Evolutionary conservation across 2,888 invertebrate species (phyloP), one percentile per base, ranked within the genome.

Genomic region (Drosophila siamana): DNA sequence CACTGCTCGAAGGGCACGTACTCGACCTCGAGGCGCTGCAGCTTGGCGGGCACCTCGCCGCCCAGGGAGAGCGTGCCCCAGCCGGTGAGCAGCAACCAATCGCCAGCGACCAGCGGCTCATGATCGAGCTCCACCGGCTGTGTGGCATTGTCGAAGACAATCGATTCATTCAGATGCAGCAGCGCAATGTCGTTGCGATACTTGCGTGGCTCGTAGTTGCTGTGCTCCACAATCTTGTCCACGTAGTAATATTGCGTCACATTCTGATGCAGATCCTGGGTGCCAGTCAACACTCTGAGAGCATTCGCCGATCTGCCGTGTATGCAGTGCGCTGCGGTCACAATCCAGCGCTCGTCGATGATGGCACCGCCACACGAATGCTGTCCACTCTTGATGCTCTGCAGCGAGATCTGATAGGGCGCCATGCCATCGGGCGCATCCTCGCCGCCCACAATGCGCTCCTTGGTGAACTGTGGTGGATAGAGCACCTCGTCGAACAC

Each of bases 101-200:
- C 94, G 0, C 93, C 93, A 6, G 93, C 92, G 36, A 70, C 69
- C 22, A 92, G 46, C 0, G 90, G 80, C 47, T 81, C 79, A 22
- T 87, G 75, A 5, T 79, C 80, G 48, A 95, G 89, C 54, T 93
- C 93, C 1, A 95, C 91, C 0, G 93, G 93, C 41, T 93, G 92
- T 0, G 95, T 94, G 0, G 86, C 88, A 6, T 93, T 92, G 41
- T 93, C 91, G 54, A 94, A 94, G 11, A 89, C 89, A 1, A 95
- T 93, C 40, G 94, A 93, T 0, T 93, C 88, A 4, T 93, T 92
- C 16, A 96, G 92, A 82, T 94, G 94, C 8, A 96, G 78, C 3
- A 96, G 90, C 0, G 95, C 96, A 50, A 96, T 95, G 78, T 96
- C 96, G 84, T 96, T 94, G 24, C 91, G 78, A 51, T 86, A 91